Evolutionary conservation across 2,797 vertebrate species (phyloP).

Genomic region (Arrhamphus sclerolepis): DNA sequence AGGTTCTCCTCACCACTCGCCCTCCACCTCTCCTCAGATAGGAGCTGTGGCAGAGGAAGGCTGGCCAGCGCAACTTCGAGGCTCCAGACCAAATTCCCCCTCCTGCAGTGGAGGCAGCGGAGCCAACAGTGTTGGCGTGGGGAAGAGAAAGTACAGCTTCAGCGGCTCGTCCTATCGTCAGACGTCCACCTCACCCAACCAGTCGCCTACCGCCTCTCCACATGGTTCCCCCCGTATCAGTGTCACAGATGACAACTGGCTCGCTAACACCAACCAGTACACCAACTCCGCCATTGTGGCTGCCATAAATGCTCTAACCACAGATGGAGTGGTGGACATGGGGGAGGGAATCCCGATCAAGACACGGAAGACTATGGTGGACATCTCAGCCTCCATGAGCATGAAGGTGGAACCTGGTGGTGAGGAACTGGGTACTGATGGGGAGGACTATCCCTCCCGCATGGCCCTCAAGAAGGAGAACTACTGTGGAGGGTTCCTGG

Average conservation of each 20-base stretch:
- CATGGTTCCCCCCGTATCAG: conserved; percentile 91
- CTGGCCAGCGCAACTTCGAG: conserved; percentile 83
- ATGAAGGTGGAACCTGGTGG: conserved; percentile 91
- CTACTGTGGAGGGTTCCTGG: conserved; percentile 93
- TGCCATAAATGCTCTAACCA: conserved; percentile 96
- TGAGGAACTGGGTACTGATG: conserved; percentile 83
- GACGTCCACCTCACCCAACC: conserved; percentile 88
- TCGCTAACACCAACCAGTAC: conserved; percentile 93
- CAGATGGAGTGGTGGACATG: conserved; percentile 90
- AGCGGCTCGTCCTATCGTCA: conserved; percentile 84
- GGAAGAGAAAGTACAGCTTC: conserved; percentile 94
- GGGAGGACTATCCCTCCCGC: conserved; percentile 88
- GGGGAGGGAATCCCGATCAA: conserved; percentile 94
- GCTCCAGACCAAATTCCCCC: conserved; percentile 89
- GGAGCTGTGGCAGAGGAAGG: conserved; percentile 90
- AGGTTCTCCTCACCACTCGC: conserved; percentile 88
- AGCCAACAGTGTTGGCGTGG: conserved; percentile 46
- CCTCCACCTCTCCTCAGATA: conserved; percentile 89
- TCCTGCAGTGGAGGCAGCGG: conserved; percentile 75
- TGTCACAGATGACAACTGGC: conserved; percentile 91
- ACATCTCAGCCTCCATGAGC: conserved; percentile 85
- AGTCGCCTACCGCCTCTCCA: conserved; percentile 88
- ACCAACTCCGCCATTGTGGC: conserved; percentile 97
- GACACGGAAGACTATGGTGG: conserved; percentile 89
- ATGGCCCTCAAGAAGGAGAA: conserved; percentile 90